phyloP scores from a whole-genome alignment of 2,888 invertebrate species.

The Alloplasta piceator region DNA sequence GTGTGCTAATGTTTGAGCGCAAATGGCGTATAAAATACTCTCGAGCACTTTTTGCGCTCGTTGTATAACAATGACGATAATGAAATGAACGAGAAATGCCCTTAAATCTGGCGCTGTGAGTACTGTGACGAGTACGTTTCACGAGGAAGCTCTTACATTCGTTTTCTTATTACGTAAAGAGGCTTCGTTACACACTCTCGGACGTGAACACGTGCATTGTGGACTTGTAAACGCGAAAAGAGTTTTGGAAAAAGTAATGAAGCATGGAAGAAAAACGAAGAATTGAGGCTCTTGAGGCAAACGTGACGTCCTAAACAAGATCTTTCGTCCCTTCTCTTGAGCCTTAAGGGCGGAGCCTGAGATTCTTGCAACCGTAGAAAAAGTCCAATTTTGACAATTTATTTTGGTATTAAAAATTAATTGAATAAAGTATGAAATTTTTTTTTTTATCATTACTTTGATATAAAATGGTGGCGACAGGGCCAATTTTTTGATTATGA shows the following conservation, averaged over 20 bases:
- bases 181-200: conserved; percentile 35
- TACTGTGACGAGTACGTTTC: conserved; percentile 48
- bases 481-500: no score
- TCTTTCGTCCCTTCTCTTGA: no score
- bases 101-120: conserved; percentile 27
- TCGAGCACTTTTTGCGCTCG: neutral
- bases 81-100: conserved; percentile 24
- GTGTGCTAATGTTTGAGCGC: neutral
- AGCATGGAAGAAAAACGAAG: neutral
- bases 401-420: no score
- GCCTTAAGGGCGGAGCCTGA: no score
- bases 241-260: conserved; percentile 14
- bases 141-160: conserved; percentile 36
- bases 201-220: conserved; percentile 3
- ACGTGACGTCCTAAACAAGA: conserved; percentile 51
- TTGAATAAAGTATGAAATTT: no score
- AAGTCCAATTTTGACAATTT: no score
- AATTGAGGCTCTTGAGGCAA: conserved; percentile 28
- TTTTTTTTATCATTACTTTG: no score
- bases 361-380: no score
- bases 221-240: neutral
- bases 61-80: conserved; percentile 15
- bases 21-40: neutral
- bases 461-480: no score
- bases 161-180: conserved; percentile 51